phyloP scores from a whole-genome alignment of 1,140 invertebrate genomes.

The Protaetia brevitarsis region DNA sequence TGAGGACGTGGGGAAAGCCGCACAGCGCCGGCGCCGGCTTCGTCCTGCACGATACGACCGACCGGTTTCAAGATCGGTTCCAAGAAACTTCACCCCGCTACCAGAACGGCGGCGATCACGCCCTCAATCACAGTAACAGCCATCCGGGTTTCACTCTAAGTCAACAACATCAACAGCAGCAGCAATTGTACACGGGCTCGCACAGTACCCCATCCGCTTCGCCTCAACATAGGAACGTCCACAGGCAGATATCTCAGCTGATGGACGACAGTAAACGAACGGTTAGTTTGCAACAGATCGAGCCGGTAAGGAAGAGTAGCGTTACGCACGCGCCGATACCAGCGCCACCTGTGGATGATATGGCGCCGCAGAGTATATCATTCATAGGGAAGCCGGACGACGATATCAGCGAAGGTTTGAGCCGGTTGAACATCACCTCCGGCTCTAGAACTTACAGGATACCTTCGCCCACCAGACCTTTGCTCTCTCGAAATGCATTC shows the following conservation, averaged over 20 bases:
- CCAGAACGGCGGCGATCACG: conserved; percentile 43
- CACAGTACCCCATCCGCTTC: conserved; percentile 47
- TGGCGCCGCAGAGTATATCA: conserved; percentile 89
- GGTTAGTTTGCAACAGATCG: conserved; percentile 1
- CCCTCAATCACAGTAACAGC: conserved; percentile 44
- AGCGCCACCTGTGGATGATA: conserved; percentile 69
- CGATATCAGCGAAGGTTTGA: conserved; percentile 51
- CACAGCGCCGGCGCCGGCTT: conserved; percentile 38
- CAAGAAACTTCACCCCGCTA: conserved; percentile 37
- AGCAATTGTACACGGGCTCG: conserved; percentile 47
- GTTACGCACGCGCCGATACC: conserved; percentile 59
- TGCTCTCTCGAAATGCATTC: conserved; percentile 69
- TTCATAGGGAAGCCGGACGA: conserved; percentile 72
- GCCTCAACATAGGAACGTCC: conserved; percentile 46
- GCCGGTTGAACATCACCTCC: conserved; percentile 76
- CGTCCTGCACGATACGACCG: conserved; percentile 41
- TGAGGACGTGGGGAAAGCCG: conserved; percentile 50
- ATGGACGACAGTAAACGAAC: conserved; percentile 36
- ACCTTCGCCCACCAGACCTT: conserved; percentile 74
- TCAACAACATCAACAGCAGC: conserved; percentile 43
- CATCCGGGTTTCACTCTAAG: conserved; percentile 42
- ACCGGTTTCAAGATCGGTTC: conserved; percentile 30
- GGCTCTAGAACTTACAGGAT: conserved; percentile 84
- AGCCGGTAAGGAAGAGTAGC: conserved; percentile 47
- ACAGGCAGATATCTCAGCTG: conserved; percentile 48